Percentiles rank a stretch among this genome's conserved stretches.
Evolutionary conservation across 1,140 invertebrate species (phyloP).

Genomic region (Laupala kohalensis): DNA sequence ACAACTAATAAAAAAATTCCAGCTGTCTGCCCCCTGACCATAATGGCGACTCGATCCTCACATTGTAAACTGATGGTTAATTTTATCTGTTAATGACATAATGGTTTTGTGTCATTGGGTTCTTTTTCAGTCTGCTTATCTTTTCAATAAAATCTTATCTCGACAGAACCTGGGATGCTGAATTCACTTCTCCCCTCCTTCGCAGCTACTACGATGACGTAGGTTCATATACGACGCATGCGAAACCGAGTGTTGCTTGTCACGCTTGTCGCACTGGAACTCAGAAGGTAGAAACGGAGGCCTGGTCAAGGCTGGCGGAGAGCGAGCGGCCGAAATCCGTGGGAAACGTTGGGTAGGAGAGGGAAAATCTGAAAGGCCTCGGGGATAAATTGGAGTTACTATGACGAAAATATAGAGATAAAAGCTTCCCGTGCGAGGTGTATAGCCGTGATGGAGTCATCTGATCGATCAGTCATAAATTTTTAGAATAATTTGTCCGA

Average conservation of each 20-base stretch:
- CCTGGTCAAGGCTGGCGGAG: background rate
- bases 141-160: too few species aligned
- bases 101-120: too few species aligned
- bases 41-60: too few species aligned
- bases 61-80: too few species aligned
- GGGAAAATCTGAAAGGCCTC: background rate
- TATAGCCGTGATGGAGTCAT: background rate
- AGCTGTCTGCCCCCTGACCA: too few species aligned
- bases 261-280: background rate
- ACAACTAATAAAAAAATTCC: too few species aligned
- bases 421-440: background rate
- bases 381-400: background rate
- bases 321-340: background rate
- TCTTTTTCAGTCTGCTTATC: too few species aligned
- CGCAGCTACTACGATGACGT: too few species aligned
- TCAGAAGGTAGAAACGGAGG: background rate
- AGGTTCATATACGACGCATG: too few species aligned
- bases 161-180: too few species aligned
- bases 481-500: background rate
- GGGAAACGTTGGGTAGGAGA: background rate
- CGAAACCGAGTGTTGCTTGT: background rate
- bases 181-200: too few species aligned
- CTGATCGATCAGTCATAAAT: background rate
- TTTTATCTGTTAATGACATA: too few species aligned
- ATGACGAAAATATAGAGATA: background rate